Percentiles rank a stretch among this genome's conserved stretches.
Conservation (phyloP, 2,888 invertebrate genomes). For the Flexamia atlantica region DNA sequence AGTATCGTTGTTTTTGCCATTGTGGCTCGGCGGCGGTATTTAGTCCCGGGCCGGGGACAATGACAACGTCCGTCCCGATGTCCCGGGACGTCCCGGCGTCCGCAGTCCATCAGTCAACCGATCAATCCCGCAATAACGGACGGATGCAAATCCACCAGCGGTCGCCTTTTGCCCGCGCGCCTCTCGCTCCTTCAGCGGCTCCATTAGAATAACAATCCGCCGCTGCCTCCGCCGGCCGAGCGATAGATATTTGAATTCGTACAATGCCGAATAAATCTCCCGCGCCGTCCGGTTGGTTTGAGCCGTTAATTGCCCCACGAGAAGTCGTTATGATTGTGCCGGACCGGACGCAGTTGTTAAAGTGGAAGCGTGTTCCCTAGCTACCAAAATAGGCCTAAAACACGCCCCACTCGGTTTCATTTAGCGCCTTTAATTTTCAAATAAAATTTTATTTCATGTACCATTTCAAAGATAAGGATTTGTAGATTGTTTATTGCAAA, state of each 20-base stretch:
- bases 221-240: background rate
- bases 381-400: too few species aligned
- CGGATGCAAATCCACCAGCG: background rate
- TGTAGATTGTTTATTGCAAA: too few species aligned
- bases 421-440: too few species aligned
- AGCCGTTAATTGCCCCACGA: background rate
- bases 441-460: too few species aligned
- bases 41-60: conserved; percentile 5
- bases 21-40: conserved; percentile 29
- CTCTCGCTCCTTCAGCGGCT: conserved; percentile 7
- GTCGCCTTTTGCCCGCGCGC: conserved; percentile 13
- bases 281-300: background rate
- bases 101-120: conserved; percentile 23
- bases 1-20: conserved; percentile 45
- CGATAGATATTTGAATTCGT: conserved; percentile 11
- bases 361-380: too few species aligned
- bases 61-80: background rate
- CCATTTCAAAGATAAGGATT: too few species aligned
- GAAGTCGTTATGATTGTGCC: background rate
- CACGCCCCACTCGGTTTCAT: too few species aligned
- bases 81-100: background rate
- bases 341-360: too few species aligned
- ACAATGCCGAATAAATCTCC: conserved; percentile 34
- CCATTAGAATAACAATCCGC: conserved; percentile 40
- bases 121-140: conserved; percentile 41